phyloP scores from a whole-genome alignment of 2,797 vertebrate genomes.

The Intellagama lesueurii region DNA sequence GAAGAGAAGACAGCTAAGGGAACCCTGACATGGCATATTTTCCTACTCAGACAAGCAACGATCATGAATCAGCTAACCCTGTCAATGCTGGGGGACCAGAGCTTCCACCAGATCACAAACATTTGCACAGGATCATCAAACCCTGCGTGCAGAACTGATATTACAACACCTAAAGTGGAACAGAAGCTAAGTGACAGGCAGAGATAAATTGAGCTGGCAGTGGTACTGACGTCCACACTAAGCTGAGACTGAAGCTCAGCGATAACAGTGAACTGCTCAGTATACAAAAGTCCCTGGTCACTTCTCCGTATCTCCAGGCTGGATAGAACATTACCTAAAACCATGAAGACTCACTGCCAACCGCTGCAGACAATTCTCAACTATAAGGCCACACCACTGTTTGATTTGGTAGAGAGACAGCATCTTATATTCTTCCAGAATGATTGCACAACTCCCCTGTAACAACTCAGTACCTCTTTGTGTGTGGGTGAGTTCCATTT shows the following conservation, averaged over 20 bases:
- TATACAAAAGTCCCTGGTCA: not conserved
- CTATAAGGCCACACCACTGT: no score
- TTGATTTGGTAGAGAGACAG: no score
- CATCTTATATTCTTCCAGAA: not conserved
- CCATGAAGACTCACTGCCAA: not conserved
- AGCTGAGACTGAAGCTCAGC: not conserved
- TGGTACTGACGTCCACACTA: not conserved
- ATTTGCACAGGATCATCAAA: not conserved
- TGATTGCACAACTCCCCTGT: not conserved
- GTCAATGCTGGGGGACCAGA: not conserved
- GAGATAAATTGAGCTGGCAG: not conserved
- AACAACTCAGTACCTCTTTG: not conserved
- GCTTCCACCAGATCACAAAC: not conserved
- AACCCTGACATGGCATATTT: slow-evolving; percentile 22
- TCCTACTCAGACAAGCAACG: not conserved
- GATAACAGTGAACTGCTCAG: no score
- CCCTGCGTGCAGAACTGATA: no score
- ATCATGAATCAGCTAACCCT: not conserved
- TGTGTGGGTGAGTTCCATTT: not conserved
- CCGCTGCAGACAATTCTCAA: not conserved
- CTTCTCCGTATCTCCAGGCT: no score
- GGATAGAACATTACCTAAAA: not conserved
- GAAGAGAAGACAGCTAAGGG: slow-evolving; percentile 26
- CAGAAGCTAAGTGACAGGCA: no score
- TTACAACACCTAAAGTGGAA: no score